A percentile compares a stretch with the other conserved stretches of the same genome.
These are phyloP conservation scores for Tetramorium alpestre DNA, from an alignment of 1,140 invertebrate genomes.

Conservation along the genomic window DNA sequence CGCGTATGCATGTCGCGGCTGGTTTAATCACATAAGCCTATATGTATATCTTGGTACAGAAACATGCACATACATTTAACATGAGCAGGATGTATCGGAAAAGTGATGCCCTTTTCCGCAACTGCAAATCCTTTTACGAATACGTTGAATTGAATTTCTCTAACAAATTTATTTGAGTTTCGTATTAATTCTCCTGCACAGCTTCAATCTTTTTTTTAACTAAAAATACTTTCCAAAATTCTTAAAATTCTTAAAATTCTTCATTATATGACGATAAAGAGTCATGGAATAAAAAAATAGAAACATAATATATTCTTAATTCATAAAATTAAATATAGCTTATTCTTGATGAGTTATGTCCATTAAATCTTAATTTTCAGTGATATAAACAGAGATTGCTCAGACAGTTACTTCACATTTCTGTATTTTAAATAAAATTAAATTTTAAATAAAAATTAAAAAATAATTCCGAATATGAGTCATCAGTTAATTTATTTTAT, in stretches of 20 bases:
- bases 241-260: background rate
- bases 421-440: no score
- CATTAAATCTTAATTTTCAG: constrained; percentile 6
- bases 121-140: constrained; percentile 2
- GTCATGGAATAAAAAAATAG: background rate
- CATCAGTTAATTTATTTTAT: background rate
- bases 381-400: background rate
- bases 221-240: background rate
- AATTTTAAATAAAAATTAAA: background rate
- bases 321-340: background rate
- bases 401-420: background rate
- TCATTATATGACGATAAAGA: background rate
- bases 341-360: background rate
- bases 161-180: background rate
- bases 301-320: background rate
- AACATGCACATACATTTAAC: background rate
- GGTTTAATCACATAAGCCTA: constrained; percentile 2
- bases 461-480: background rate
- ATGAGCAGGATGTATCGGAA: background rate
- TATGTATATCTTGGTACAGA: background rate
- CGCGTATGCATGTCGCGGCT: constrained; percentile 3
- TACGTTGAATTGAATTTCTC: background rate
- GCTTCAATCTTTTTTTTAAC: background rate
- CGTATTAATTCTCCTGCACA: background rate
- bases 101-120: background rate